These are phyloP conservation scores for Microtus montanus DNA, from an alignment of 2,113 vertebrate genomes.

Conservation along the genomic window DNA sequence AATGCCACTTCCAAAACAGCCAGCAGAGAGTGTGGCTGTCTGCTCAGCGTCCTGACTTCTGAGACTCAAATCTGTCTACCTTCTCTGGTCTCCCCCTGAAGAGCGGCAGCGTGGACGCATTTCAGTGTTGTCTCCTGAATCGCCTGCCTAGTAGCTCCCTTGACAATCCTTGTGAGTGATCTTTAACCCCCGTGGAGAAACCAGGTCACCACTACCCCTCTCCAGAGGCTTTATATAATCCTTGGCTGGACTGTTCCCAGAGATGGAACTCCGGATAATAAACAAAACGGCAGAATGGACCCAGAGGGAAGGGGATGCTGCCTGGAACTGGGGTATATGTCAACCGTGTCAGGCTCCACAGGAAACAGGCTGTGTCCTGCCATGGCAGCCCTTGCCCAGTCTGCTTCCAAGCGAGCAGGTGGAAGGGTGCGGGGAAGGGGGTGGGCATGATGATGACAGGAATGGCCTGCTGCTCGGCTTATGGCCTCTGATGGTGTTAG, in stretches of 20 bases:
- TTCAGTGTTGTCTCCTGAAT: neutral
- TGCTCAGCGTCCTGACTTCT: neutral
- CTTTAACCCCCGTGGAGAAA: constrained; percentile 41
- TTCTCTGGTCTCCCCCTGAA: fast-evolving
- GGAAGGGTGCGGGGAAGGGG: constrained; percentile 21
- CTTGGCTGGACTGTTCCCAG: constrained; percentile 48
- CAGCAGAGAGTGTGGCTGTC: too few relatives aligned
- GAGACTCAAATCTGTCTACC: neutral
- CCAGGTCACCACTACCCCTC: constrained; percentile 58
- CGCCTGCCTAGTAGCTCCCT: neutral
- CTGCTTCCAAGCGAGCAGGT: constrained; percentile 38
- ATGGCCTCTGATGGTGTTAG: constrained; percentile 24
- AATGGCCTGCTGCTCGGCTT: constrained; percentile 67
- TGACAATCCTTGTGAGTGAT: constrained; percentile 50
- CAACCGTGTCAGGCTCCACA: neutral
- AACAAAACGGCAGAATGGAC: constrained; percentile 22
- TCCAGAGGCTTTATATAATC: constrained; percentile 62
- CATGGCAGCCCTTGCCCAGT: neutral
- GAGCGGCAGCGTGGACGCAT: neutral
- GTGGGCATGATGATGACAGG: constrained; percentile 8
- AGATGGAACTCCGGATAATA: neutral
- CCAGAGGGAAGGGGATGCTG: fast-evolving
- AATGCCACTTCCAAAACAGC: neutral
- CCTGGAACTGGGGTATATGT: neutral
- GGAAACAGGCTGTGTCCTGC: neutral